Conservation (phyloP, 2,113 vertebrate genomes). For the Lipophrys pholis region DNA sequence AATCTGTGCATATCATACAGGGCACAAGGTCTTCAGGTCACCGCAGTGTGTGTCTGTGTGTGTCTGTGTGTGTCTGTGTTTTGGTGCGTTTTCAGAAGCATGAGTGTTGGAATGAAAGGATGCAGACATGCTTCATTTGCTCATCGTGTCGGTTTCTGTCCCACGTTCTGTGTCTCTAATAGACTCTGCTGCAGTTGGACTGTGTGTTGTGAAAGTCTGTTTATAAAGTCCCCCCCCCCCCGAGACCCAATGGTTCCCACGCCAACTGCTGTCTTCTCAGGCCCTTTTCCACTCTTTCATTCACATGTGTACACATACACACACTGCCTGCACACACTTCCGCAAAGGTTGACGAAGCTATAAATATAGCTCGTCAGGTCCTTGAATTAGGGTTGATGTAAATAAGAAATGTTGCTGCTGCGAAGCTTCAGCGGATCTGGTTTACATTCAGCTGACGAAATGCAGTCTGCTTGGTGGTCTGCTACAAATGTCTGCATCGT, state of each 20-base stretch:
- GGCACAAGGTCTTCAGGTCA: slow-evolving; percentile 28
- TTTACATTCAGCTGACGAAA: slow-evolving; percentile 49
- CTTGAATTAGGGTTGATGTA: slow-evolving; percentile 27
- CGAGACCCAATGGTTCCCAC: slow-evolving; percentile 78
- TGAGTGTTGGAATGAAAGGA: slow-evolving; percentile 31
- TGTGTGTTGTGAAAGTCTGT: slow-evolving; percentile 71
- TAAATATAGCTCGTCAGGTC: slow-evolving; percentile 48
- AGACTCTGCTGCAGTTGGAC: slow-evolving; percentile 31
- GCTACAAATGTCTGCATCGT: neutral
- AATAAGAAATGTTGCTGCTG: slow-evolving; percentile 17
- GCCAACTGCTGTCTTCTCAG: slow-evolving; percentile 71
- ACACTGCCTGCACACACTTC: slow-evolving; percentile 5
- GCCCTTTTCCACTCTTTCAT: slow-evolving; percentile 42
- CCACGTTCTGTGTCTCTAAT: slow-evolving; percentile 22
- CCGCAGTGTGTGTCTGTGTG: neutral
- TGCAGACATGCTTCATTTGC: slow-evolving; percentile 31
- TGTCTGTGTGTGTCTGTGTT: neutral
- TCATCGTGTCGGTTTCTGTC: slow-evolving; percentile 13
- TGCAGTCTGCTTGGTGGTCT: slow-evolving; percentile 9
- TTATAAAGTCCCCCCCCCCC: slow-evolving; percentile 75
- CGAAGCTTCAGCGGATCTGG: slow-evolving; percentile 12
- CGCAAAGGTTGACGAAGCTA: slow-evolving; percentile 32
- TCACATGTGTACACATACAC: slow-evolving; percentile 37
- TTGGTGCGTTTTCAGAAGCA: slow-evolving; percentile 12
- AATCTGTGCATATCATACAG: slow-evolving; percentile 19